A percentile compares a stretch with the other conserved stretches of the same genome.
Conservation (phyloP, 2,797 vertebrate species). For the Tachyglossus aculeatus region DNA sequence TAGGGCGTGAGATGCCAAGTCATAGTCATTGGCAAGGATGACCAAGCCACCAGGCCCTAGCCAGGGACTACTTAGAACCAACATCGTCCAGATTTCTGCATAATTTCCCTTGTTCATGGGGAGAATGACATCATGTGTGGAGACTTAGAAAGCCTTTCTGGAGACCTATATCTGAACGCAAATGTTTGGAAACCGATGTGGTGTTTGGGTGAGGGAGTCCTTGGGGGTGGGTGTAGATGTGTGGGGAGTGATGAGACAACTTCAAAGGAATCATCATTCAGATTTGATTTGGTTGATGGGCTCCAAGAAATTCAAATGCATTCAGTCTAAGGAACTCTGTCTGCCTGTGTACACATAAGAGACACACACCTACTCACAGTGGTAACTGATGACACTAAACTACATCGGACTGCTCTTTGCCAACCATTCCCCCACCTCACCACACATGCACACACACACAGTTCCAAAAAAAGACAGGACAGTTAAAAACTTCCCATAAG, state of each 20-base stretch:
- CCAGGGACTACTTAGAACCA: background rate
- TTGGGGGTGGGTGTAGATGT: background rate
- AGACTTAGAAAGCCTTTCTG: background rate
- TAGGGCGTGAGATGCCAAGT: constrained; percentile 31
- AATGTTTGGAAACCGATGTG: background rate
- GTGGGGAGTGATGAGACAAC: background rate
- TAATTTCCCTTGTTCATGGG: background rate
- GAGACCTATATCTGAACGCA: background rate
- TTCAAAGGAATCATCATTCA: background rate
- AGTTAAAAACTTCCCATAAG: no score
- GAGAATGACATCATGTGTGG: background rate
- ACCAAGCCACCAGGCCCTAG: no score
- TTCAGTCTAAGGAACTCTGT: no score
- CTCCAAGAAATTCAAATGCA: constrained; percentile 2
- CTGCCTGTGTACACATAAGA: no score
- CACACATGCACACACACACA: no score
- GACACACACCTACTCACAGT: no score
- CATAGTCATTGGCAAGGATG: background rate
- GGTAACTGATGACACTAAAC: no score
- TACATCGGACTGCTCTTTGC: no score
- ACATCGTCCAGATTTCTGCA: background rate
- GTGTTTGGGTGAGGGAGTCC: background rate
- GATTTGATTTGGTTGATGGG: background rate
- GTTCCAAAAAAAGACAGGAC: no score
- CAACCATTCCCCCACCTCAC: no score